These are phyloP conservation scores for Sebastes taczanowskii DNA, from an alignment of 2,797 vertebrate genomes.

Conservation along the genomic window DNA sequence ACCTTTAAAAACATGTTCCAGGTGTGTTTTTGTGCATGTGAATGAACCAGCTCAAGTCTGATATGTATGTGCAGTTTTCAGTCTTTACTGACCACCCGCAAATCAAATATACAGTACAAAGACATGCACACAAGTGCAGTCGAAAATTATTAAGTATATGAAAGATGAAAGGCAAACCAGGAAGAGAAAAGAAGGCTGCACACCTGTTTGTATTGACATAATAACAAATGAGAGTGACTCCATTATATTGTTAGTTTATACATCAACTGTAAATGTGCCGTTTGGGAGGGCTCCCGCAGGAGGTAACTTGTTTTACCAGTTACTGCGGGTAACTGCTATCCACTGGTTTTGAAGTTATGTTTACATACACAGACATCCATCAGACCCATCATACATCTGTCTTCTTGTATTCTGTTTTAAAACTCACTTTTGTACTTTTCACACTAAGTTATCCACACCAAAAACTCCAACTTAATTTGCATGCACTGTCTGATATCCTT, in stretches of 20 bases:
- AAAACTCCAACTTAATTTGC: not conserved
- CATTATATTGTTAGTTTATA: slow-evolving; percentile 46
- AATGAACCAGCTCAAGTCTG: not conserved
- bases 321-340: slow-evolving; percentile 10
- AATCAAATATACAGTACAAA: not conserved
- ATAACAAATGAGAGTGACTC: slow-evolving; percentile 21
- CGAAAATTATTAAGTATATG: not conserved
- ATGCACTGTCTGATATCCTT: not conserved
- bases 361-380: slow-evolving; percentile 7
- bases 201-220: slow-evolving; percentile 55
- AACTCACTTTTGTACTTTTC: not conserved
- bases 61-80: not conserved
- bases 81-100: not conserved
- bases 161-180: slow-evolving; percentile 18
- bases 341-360: slow-evolving; percentile 28
- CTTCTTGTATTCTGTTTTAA: not conserved
- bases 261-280: slow-evolving; percentile 22
- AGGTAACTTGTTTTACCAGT: slow-evolving; percentile 51
- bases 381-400: not conserved
- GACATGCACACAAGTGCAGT: not conserved
- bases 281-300: not conserved
- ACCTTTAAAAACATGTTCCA: slow-evolving; percentile 91
- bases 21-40: slow-evolving; percentile 68
- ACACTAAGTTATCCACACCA: not conserved
- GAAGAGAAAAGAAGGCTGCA: not conserved